Conservation (phyloP, 2,888 invertebrate species). For the Leucozona laternaria region DNA sequence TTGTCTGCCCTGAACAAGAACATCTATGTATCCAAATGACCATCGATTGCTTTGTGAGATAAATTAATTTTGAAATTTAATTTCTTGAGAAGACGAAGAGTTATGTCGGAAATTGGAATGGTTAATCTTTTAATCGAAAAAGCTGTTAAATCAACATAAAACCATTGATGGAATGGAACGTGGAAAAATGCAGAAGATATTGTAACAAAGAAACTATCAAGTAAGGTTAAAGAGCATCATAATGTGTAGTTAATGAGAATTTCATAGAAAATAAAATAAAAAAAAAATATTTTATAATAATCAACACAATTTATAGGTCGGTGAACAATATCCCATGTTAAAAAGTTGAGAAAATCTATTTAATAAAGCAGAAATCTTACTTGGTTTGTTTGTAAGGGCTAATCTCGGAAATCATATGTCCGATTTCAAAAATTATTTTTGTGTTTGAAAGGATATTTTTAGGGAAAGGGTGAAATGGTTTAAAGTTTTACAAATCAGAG, state of each 20-base stretch:
- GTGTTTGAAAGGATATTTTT: too few species aligned
- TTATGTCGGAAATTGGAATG: constrained; percentile 19
- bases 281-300: too few species aligned
- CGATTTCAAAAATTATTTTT: too few species aligned
- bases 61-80: constrained; percentile 58
- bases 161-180: constrained; percentile 17
- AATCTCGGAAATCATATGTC: too few species aligned
- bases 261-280: not conserved
- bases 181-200: constrained; percentile 3
- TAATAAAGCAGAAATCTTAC: too few species aligned
- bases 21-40: constrained; percentile 32
- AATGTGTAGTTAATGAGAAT: not conserved
- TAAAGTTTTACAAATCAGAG: too few species aligned
- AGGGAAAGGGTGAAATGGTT: too few species aligned
- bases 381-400: too few species aligned
- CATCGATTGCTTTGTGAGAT: constrained; percentile 57
- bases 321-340: too few species aligned
- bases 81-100: constrained; percentile 41
- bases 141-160: constrained; percentile 43
- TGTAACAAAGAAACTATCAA: not conserved
- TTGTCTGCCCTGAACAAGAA: constrained; percentile 38
- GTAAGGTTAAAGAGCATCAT: not conserved
- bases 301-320: too few species aligned
- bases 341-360: too few species aligned
- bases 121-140: constrained; percentile 28